Evolutionary conservation across 2,888 invertebrate genomes (phyloP).

Genomic region (Ypsolopha scabrella): DNA sequence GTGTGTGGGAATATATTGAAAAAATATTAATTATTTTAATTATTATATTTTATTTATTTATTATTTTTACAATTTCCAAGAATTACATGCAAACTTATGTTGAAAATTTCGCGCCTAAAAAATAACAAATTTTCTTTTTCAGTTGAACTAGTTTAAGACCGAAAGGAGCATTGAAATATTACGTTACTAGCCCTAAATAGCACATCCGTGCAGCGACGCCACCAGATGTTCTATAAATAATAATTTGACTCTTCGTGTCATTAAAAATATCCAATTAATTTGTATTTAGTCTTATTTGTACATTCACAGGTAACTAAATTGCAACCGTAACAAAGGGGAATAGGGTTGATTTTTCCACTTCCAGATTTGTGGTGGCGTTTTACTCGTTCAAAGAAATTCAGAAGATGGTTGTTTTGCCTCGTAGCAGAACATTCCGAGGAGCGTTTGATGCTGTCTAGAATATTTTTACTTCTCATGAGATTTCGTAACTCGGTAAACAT

Average conservation of each 20-base stretch:
- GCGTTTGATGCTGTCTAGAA: constrained; percentile 28
- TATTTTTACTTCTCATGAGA: background rate
- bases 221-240: constrained; percentile 49
- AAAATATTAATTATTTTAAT: background rate
- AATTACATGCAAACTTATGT: background rate
- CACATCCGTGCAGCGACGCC: constrained; percentile 19
- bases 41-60: background rate
- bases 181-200: constrained; percentile 16
- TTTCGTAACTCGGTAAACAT: constrained; percentile 8
- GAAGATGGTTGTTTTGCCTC: constrained; percentile 30
- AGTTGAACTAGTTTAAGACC: background rate
- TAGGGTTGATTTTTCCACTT: background rate
- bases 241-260: constrained; percentile 25
- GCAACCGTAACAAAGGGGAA: constrained; percentile 17
- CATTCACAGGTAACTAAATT: constrained; percentile 15
- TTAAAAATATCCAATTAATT: constrained; percentile 41
- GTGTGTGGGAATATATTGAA: background rate
- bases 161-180: constrained; percentile 1
- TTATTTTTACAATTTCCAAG: background rate
- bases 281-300: constrained; percentile 32
- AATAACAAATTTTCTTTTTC: constrained; percentile 9
- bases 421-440: constrained; percentile 31
- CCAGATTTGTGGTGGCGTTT: constrained; percentile 8
- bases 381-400: constrained; percentile 29
- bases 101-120: constrained; percentile 27